Base-by-base conservation (phyloP, 1,140 invertebrate species). In the Penaeus japonicus region DNA sequence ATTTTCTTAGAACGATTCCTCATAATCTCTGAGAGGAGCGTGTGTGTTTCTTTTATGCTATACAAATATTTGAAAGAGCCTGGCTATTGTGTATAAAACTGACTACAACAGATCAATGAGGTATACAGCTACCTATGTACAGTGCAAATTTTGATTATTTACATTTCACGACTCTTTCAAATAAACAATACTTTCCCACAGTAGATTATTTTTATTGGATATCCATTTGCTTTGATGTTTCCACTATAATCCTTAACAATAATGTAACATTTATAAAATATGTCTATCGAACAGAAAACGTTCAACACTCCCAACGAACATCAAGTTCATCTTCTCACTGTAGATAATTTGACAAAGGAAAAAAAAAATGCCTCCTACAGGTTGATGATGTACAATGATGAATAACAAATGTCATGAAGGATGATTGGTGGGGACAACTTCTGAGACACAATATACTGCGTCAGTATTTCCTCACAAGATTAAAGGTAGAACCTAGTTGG, bases 261-360 rank as follows among this genome's bases (percentile, higher is more conserved):
- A 79, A 53, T 59, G 70, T 89, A 89, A 89, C 87, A 89, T 89
- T 89, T 84, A 87, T 87, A 89, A 89, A 84, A 89, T 89, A 79
- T 84, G 47, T 78, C 83, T 89, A 89, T 89, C 70, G 82, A 89
- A 84, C 87, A 82, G 47, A 78, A 88, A 89, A 84, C 77, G 39
- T 47, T 53, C 57, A 89, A 89, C 87, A 89, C 59, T 89, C 87
- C 87, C 73, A 89, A 84, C 82, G 87, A 89, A 84, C 82, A 84
- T 54, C 17, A 73, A 53, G 81, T 84, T 89, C 75, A 78, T 84
- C 59, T 32, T 32, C 65, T 87, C 59, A 59, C 59, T 65, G 27
- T 24, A 84, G n/a, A 65, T 84, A 27, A 35, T 65, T 24, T 55
- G 54, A 81, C 39, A 55, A 54, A 81, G 22, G 53, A 81, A 75